Evolutionary conservation across 2,888 invertebrate species (phyloP).

Genomic region (Troilus luridus): DNA sequence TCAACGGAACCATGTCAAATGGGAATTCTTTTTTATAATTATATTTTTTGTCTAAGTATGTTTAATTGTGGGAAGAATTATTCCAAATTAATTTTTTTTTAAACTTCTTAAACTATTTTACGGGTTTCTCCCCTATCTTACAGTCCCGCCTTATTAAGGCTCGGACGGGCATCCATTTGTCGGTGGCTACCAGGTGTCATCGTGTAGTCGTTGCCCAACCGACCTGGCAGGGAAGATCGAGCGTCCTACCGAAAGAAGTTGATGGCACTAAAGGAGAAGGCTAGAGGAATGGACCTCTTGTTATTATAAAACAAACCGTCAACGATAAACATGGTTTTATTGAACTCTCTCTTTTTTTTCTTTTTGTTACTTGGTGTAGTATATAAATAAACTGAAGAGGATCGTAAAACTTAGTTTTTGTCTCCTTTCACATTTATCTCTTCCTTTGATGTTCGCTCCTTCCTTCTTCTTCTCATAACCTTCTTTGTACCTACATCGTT

Average conservation of each 20-base stretch:
- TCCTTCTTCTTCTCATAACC: neutral
- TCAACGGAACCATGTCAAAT: too few relatives aligned
- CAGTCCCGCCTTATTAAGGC: neutral
- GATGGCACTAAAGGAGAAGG: neutral
- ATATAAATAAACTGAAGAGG: conserved; percentile 5
- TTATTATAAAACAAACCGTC: conserved; percentile 38
- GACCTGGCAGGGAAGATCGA: neutral
- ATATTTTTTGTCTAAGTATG: too few relatives aligned
- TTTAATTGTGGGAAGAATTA: too few relatives aligned
- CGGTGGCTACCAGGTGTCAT: neutral
- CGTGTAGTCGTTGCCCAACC: neutral
- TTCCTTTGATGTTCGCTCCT: neutral
- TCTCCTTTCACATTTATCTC: neutral
- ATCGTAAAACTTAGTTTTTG: neutral
- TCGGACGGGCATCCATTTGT: neutral
- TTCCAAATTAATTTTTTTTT: too few relatives aligned
- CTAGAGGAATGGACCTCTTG: conserved; percentile 7
- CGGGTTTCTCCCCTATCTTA: neutral
- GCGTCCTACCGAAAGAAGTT: neutral
- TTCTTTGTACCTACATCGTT: neutral
- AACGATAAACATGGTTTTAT: conserved; percentile 27
- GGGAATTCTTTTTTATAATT: too few relatives aligned
- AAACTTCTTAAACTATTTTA: neutral
- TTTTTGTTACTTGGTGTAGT: neutral
- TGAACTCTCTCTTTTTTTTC: conserved; percentile 1